Conservation (phyloP, 2,888 invertebrate genomes). For the Ecliptopera silaceata region DNA sequence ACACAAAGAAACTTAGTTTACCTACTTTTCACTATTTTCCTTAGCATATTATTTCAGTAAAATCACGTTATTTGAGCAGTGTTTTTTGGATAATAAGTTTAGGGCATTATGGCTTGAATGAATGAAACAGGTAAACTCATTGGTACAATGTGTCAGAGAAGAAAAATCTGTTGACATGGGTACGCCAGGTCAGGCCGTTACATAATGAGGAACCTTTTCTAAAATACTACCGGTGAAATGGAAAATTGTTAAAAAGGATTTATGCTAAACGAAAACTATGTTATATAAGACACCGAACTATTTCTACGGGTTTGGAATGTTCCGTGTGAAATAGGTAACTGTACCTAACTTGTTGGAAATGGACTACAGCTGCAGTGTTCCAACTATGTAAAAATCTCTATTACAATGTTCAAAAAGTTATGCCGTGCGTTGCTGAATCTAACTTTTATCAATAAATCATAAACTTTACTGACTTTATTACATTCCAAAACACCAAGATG, state of each 20-base stretch:
- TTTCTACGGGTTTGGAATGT: conserved; percentile 25
- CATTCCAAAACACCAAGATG: no score
- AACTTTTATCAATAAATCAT: background rate
- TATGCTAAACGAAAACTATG: conserved; percentile 37
- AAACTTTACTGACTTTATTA: background rate
- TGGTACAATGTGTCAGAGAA: conserved; percentile 44
- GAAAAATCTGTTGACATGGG: conserved; percentile 52
- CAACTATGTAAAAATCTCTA: background rate
- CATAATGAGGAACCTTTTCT: conserved; percentile 38
- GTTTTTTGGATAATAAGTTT: conserved; percentile 1
- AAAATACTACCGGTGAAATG: conserved; percentile 38
- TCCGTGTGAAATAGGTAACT: conserved; percentile 10
- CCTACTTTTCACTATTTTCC: conserved; percentile 18
- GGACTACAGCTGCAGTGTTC: background rate
- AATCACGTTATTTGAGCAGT: background rate
- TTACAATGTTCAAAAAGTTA: background rate
- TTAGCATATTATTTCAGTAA: conserved; percentile 11
- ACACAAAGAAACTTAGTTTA: conserved; percentile 18
- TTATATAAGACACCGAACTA: conserved; percentile 33
- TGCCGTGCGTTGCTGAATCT: background rate
- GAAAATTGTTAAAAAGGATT: conserved; percentile 40
- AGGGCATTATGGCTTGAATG: conserved; percentile 6
- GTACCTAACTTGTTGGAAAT: background rate
- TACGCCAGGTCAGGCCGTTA: conserved; percentile 44
- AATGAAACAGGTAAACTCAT: conserved; percentile 35